A percentile compares a stretch with the other conserved stretches of the same genome.
Evolutionary conservation across 1,140 invertebrate genomes (phyloP).

Genomic region (Drosophila tani): DNA sequence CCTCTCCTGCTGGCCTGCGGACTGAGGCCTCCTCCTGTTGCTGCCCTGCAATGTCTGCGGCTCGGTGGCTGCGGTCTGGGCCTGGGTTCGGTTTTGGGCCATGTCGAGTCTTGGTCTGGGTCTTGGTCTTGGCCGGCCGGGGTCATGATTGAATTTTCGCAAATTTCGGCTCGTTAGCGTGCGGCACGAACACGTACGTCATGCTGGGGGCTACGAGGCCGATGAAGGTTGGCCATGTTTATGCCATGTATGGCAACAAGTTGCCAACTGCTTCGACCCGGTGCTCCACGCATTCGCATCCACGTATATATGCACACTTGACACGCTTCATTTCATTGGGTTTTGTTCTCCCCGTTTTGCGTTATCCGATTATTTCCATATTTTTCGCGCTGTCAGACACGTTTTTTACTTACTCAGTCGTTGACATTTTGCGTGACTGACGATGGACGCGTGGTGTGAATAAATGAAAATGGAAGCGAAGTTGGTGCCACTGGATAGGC

Average conservation of each 20-base stretch:
- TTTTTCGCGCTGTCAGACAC: constrained; percentile 73
- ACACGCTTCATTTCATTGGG: constrained; percentile 81
- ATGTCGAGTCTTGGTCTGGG: constrained; percentile 15
- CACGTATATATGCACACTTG: constrained; percentile 51
- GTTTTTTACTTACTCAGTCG: constrained; percentile 81
- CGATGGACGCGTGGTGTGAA: constrained; percentile 80
- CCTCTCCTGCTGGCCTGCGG: constrained; percentile 11
- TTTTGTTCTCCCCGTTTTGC: constrained; percentile 62
- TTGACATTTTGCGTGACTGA: constrained; percentile 84
- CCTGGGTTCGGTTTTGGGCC: constrained; percentile 21
- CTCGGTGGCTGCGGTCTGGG: constrained; percentile 19
- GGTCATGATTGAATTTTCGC: constrained; percentile 79
- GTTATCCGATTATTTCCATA: constrained; percentile 68
- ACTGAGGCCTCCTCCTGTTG: constrained; percentile 11
- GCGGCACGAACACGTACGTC: constrained; percentile 67
- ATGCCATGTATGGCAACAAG: constrained; percentile 70
- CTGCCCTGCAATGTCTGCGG: constrained; percentile 14
- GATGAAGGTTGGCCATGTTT: constrained; percentile 62
- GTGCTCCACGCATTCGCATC: constrained; percentile 7
- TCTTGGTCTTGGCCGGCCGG: constrained; percentile 51
- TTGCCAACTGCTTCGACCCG: constrained; percentile 52
- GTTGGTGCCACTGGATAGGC: constrained; percentile 64
- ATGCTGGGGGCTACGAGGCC: constrained; percentile 61
- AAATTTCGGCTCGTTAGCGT: constrained; percentile 82
- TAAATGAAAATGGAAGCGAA: constrained; percentile 77